These are phyloP conservation scores for Mobula birostris DNA, from an alignment of 2,113 vertebrate genomes.

Conservation along the genomic window DNA sequence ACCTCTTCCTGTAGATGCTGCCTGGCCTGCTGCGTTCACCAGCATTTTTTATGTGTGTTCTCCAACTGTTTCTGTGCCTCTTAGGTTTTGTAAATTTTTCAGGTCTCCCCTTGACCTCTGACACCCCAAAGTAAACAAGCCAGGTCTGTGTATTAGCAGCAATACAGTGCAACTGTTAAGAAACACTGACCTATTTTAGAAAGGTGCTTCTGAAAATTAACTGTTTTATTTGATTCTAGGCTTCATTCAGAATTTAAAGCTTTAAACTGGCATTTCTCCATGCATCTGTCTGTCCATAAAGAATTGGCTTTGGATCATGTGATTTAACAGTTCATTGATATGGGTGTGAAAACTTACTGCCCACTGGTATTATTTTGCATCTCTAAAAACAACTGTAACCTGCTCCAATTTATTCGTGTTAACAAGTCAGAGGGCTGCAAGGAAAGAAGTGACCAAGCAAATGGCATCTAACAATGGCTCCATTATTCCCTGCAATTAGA, in stretches of 20 bases:
- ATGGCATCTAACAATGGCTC: constrained; percentile 15
- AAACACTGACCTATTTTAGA: background rate
- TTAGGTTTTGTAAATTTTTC: too few species aligned
- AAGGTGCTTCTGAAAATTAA: background rate
- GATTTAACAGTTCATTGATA: background rate
- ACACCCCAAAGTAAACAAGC: too few species aligned
- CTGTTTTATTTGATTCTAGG: background rate
- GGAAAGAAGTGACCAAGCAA: background rate
- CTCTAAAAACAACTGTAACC: background rate
- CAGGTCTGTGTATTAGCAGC: too few species aligned
- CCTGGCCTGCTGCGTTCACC: too few species aligned
- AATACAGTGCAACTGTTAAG: background rate
- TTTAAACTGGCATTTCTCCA: background rate
- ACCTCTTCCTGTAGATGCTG: too few species aligned
- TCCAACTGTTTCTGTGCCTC: too few species aligned
- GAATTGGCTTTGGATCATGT: background rate
- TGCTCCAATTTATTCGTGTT: background rate
- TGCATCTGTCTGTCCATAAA: background rate
- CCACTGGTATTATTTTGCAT: constrained; percentile 2
- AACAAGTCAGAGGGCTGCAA: background rate
- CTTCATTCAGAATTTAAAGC: background rate
- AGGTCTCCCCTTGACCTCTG: too few species aligned
- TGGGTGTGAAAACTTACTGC: background rate
- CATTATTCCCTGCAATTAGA: background rate
- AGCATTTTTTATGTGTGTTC: too few species aligned